phyloP scores from a whole-genome alignment of 2,888 invertebrate species.

The Abrostola tripartita region DNA sequence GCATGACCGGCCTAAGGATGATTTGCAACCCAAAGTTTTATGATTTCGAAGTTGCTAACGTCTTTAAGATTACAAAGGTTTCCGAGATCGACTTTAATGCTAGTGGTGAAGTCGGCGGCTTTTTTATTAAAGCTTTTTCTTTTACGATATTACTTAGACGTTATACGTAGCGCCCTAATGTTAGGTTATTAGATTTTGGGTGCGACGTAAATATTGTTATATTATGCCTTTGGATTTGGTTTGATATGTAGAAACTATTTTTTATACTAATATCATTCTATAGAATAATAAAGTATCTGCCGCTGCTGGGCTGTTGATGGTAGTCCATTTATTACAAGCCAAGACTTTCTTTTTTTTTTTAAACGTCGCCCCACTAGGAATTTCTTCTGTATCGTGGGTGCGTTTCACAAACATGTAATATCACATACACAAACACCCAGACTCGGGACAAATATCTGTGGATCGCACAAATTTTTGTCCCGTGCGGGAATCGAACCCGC shows the following conservation, averaged over 20 bases:
- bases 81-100: constrained; percentile 47
- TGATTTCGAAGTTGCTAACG: constrained; percentile 49
- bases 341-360: too few relatives aligned
- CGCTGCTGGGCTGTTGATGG: too few relatives aligned
- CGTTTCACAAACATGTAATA: too few relatives aligned
- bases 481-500: too few relatives aligned
- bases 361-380: too few relatives aligned
- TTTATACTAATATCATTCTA: background rate
- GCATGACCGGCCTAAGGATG: constrained; percentile 50
- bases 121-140: constrained; percentile 42
- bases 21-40: constrained; percentile 56
- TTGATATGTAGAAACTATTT: constrained; percentile 2
- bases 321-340: too few relatives aligned
- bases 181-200: constrained; percentile 35
- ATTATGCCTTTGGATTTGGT: background rate
- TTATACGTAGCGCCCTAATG: constrained; percentile 30
- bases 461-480: too few relatives aligned
- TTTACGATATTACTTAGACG: constrained; percentile 24
- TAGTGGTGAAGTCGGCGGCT: constrained; percentile 23
- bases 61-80: constrained; percentile 52
- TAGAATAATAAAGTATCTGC: too few relatives aligned
- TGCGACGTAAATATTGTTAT: constrained; percentile 28
- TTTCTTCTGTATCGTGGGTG: too few relatives aligned
- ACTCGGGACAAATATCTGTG: too few relatives aligned
- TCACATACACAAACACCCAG: too few relatives aligned